A percentile compares a stretch with the other conserved stretches of the same genome.
phyloP scores from a whole-genome alignment of 2,113 vertebrate genomes.

The Ameiurus melas region DNA sequence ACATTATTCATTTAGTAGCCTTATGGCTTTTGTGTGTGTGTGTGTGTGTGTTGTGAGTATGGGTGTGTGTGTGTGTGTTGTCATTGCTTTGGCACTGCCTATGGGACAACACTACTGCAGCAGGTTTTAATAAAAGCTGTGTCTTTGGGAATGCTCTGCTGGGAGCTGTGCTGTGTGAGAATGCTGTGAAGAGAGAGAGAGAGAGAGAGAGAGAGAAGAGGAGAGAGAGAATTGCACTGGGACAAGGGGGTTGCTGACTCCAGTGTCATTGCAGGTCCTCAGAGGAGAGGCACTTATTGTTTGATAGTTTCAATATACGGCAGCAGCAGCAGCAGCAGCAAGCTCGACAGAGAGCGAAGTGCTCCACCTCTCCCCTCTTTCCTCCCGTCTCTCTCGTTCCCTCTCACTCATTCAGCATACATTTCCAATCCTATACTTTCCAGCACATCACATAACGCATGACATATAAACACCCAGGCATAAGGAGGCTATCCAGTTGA shows the following conservation, averaged over 20 bases:
- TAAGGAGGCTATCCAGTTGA: neutral
- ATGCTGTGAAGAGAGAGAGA: constrained; percentile 50
- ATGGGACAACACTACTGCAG: constrained; percentile 67
- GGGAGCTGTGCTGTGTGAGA: constrained; percentile 60
- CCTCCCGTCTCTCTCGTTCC: constrained; percentile 43
- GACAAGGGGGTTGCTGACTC: constrained; percentile 68
- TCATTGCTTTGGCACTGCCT: constrained; percentile 58
- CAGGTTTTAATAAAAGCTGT: constrained; percentile 80
- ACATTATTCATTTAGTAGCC: constrained; percentile 53
- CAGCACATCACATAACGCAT: neutral
- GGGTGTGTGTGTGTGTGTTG: constrained; percentile 38
- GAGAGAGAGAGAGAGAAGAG: constrained; percentile 62
- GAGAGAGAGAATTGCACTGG: constrained; percentile 71
- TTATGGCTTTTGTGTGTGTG: constrained; percentile 21
- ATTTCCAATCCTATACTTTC: constrained; percentile 10
- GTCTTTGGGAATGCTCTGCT: constrained; percentile 75
- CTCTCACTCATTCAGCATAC: constrained; percentile 45
- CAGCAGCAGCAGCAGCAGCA: constrained; percentile 36
- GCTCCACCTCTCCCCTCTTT: constrained; percentile 14
- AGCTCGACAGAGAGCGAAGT: constrained; percentile 26
- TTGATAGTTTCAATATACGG: constrained; percentile 76
- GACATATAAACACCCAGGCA: constrained; percentile 1
- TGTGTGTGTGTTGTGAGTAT: constrained; percentile 30
- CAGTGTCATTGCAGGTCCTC: constrained; percentile 70
- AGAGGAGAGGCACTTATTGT: constrained; percentile 71